Evolutionary conservation across 2,888 invertebrate genomes (phyloP).

Genomic region (Drosophila peninsularis): DNA sequence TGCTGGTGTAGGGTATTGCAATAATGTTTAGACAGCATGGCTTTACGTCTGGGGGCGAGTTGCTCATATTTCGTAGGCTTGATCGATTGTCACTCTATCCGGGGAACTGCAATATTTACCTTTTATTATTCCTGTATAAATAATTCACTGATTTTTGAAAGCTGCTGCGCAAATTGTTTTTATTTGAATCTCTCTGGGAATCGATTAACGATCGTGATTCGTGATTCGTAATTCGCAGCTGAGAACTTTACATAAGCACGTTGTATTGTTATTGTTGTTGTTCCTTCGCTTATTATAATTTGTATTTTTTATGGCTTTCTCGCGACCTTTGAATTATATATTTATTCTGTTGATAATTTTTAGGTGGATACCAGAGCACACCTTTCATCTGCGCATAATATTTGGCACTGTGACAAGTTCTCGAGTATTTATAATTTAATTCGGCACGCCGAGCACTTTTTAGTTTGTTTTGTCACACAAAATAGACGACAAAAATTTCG

Average conservation of each 20-base stretch:
- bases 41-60: neutral
- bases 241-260: slow-evolving; percentile 47
- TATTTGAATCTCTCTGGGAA: slow-evolving; percentile 5
- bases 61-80: neutral
- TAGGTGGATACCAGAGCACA: slow-evolving; percentile 24
- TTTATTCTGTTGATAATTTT: slow-evolving; percentile 26
- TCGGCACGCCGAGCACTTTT: slow-evolving; percentile 30
- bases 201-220: slow-evolving; percentile 23
- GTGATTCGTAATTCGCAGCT: slow-evolving; percentile 12
- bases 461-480: slow-evolving; percentile 4
- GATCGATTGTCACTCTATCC: slow-evolving; percentile 2
- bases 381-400: slow-evolving; percentile 38
- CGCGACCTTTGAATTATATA: slow-evolving; percentile 40
- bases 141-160: slow-evolving; percentile 23
- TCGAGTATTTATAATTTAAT: slow-evolving; percentile 40
- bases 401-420: slow-evolving; percentile 68
- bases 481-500: neutral
- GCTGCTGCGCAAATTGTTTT: slow-evolving; percentile 64
- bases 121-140: slow-evolving; percentile 25
- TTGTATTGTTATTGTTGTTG: slow-evolving; percentile 3
- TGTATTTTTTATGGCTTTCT: neutral
- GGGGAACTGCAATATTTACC: slow-evolving; percentile 38
- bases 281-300: slow-evolving; percentile 13
- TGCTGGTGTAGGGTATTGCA: neutral
- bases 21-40: slow-evolving; percentile 16